These are phyloP conservation scores for Xiphydria camelus DNA, from an alignment of 2,888 invertebrate genomes.

Conservation along the genomic window DNA sequence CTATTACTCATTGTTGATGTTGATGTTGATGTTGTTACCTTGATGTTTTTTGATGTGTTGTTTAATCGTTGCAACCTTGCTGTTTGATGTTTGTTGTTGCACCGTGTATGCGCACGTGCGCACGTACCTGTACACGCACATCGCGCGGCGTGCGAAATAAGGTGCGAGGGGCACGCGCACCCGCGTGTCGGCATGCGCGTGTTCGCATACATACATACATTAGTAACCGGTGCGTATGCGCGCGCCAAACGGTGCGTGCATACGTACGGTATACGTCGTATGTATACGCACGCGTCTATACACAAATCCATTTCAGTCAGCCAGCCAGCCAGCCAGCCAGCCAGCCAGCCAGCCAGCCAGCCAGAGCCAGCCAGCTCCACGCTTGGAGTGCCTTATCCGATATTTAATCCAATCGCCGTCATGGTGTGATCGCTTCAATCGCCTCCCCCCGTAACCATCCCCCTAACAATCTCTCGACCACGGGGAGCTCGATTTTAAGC, in stretches of 20 bases:
- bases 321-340: no score
- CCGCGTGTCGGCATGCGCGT: not conserved
- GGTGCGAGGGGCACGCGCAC: no score
- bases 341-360: no score
- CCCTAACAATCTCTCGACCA: slow-evolving; percentile 1
- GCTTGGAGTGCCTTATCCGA: slow-evolving; percentile 51
- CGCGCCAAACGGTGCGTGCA: slow-evolving; percentile 2
- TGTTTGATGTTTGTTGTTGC: slow-evolving; percentile 58
- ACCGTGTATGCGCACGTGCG: slow-evolving; percentile 37
- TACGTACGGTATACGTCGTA: slow-evolving; percentile 2
- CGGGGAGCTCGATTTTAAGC: no score
- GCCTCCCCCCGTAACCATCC: slow-evolving; percentile 1
- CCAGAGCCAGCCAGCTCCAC: slow-evolving; percentile 50
- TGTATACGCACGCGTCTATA: slow-evolving; percentile 22
- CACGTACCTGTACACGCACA: no score
- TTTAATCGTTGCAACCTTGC: slow-evolving; percentile 56
- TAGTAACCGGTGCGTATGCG: no score
- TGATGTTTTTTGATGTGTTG: slow-evolving; percentile 57
- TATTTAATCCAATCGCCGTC: slow-evolving; percentile 25
- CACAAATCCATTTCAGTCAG: slow-evolving; percentile 41
- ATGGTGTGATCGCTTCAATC: slow-evolving; percentile 9
- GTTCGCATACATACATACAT: not conserved
- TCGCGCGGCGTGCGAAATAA: no score
- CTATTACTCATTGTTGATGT: slow-evolving; percentile 52
- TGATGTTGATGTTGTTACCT: slow-evolving; percentile 29